phyloP scores from a whole-genome alignment of 2,113 vertebrate species.

The Catharus fuscescens region DNA sequence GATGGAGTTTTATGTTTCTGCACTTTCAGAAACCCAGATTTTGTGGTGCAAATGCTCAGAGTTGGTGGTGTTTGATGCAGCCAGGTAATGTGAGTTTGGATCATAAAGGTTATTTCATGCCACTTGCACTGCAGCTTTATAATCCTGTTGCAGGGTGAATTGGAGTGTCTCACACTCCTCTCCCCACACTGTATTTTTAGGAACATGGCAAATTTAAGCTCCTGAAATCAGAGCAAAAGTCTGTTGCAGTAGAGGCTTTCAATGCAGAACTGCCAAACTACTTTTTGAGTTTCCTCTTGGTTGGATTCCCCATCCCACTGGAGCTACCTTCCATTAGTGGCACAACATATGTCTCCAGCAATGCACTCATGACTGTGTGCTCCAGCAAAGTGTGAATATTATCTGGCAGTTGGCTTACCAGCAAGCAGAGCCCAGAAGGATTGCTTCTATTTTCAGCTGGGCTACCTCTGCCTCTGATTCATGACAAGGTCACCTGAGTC shows the following conservation, averaged over 20 bases:
- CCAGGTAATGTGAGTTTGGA: background rate
- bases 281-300: background rate
- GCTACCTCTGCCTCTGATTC: background rate
- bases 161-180: background rate
- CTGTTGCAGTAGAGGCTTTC: background rate
- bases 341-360: background rate
- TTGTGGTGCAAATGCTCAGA: background rate
- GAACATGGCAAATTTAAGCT: background rate
- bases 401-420: background rate
- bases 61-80: background rate
- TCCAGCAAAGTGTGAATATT: background rate
- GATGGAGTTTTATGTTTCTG: background rate
- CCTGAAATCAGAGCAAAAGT: background rate
- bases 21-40: background rate
- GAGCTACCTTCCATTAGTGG: background rate
- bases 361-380: background rate
- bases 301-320: background rate
- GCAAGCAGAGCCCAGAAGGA: background rate
- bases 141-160: background rate
- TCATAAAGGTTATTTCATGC: background rate
- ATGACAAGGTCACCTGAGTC: conserved; percentile 6
- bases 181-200: background rate
- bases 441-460: conserved; percentile 45
- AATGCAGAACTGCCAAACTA: background rate
- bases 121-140: background rate